Percentiles rank a stretch among this genome's conserved stretches.
Evolutionary conservation across 2,888 invertebrate species (phyloP).

Genomic region (Hypselothyrea guttata): DNA sequence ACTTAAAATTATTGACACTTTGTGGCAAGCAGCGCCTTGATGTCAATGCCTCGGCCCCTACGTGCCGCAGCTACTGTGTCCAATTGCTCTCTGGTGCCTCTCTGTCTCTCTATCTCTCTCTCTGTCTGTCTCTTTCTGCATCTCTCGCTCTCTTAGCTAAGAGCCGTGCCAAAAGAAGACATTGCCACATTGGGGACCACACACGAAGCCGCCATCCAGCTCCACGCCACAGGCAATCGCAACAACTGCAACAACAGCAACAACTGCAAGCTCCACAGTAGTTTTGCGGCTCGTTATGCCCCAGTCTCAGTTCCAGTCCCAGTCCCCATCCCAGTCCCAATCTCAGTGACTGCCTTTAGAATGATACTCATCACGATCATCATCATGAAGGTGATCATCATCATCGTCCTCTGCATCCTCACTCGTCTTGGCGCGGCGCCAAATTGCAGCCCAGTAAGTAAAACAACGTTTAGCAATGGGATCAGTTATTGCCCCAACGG

Average conservation of each 20-base stretch:
- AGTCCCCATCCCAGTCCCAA: neutral
- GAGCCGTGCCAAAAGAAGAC: constrained; percentile 60
- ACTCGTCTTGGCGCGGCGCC: constrained; percentile 63
- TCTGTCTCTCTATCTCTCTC: constrained; percentile 2
- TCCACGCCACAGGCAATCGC: constrained; percentile 59
- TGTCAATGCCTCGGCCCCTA: constrained; percentile 23
- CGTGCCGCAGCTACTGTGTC: constrained; percentile 65
- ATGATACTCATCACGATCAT: constrained; percentile 26
- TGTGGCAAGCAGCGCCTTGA: constrained; percentile 22
- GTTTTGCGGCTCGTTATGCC: constrained; percentile 71
- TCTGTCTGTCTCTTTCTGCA: constrained; percentile 6
- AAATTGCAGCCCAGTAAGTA: constrained; percentile 70
- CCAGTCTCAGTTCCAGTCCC: constrained; percentile 18
- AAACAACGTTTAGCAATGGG: constrained; percentile 70
- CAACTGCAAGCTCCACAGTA: constrained; percentile 53
- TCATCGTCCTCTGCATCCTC: constrained; percentile 23
- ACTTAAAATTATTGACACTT: constrained; percentile 75
- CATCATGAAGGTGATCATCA: constrained; percentile 12
- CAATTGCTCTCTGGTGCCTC: constrained; percentile 11
- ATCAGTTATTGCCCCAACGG: constrained; percentile 60
- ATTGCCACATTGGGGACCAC: constrained; percentile 66
- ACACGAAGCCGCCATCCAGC: constrained; percentile 59
- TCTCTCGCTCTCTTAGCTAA: constrained; percentile 32
- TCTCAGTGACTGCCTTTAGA: constrained; percentile 11
- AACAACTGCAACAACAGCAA: constrained; percentile 20